These are phyloP conservation scores for Cancer borealis DNA, from an alignment of 2,888 invertebrate genomes.

Conservation along the genomic window DNA sequence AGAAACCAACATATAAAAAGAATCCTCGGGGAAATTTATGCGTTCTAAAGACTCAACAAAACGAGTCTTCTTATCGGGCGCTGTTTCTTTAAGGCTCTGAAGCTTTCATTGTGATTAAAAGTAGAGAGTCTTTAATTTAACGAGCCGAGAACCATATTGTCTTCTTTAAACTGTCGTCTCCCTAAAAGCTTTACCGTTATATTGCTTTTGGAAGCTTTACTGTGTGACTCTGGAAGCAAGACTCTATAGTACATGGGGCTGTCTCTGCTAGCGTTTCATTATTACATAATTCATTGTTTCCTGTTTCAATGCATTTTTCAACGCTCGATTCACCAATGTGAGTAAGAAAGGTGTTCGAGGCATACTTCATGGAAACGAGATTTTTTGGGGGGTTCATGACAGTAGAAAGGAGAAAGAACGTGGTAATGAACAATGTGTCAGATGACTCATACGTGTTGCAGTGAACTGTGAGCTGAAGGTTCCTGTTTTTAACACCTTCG, in stretches of 20 bases:
- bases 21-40: slow-evolving; percentile 43
- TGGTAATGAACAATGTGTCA: background rate
- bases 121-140: slow-evolving; percentile 48
- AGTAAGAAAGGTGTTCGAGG: background rate
- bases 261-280: background rate
- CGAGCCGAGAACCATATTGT: slow-evolving; percentile 41
- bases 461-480: background rate
- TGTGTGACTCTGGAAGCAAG: background rate
- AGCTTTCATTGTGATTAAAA: slow-evolving; percentile 53
- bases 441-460: background rate
- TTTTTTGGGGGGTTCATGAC: background rate
- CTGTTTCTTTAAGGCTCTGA: slow-evolving; percentile 41
- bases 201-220: background rate
- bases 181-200: slow-evolving; percentile 44
- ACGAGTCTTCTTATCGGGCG: slow-evolving; percentile 46
- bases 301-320: background rate
- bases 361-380: background rate
- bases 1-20: slow-evolving; percentile 2
- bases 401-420: background rate
- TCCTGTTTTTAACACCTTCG: background rate
- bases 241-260: background rate
- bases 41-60: slow-evolving; percentile 44
- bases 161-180: slow-evolving; percentile 28
- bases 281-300: background rate
- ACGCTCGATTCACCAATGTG: background rate